phyloP scores from a whole-genome alignment of 2,113 vertebrate genomes.

The Eubucco bourcierii region DNA sequence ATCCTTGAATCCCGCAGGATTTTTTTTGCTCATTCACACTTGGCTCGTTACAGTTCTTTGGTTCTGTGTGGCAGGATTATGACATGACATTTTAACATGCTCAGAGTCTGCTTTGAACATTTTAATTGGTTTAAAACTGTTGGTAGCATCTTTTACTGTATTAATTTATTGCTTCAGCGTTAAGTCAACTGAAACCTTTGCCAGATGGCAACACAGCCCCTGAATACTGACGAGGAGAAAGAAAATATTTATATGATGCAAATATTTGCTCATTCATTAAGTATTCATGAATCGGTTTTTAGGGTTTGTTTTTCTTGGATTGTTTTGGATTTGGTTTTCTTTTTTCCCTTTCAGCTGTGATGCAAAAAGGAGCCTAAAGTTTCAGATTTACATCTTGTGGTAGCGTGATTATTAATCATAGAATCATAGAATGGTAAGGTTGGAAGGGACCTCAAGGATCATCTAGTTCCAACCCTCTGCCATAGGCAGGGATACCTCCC shows the following conservation, averaged over 20 bases:
- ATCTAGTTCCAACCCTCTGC: too few relatives aligned
- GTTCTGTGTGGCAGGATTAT: constrained; percentile 59
- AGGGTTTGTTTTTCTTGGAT: not conserved
- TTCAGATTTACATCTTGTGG: constrained; percentile 30
- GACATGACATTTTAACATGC: constrained; percentile 75
- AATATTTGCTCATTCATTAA: constrained; percentile 67
- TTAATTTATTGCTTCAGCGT: constrained; percentile 76
- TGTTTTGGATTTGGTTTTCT: not conserved
- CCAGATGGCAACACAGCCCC: constrained; percentile 70
- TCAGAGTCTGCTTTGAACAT: constrained; percentile 35
- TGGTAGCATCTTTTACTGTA: constrained; percentile 75
- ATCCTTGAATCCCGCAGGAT: constrained; percentile 4
- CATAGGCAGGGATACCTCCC: too few relatives aligned
- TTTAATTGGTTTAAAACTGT: constrained; percentile 78
- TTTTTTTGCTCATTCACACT: constrained; percentile 31
- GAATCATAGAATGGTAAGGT: too few relatives aligned
- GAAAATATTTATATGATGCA: constrained; percentile 70
- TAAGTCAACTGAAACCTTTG: constrained; percentile 78
- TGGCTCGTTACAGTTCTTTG: constrained; percentile 59
- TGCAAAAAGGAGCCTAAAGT: constrained; percentile 29
- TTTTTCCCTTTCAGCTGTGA: constrained; percentile 32
- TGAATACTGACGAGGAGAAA: constrained; percentile 66
- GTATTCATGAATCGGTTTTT: constrained; percentile 57
- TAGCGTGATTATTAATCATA: constrained; percentile 36
- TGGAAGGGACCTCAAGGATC: too few relatives aligned